A percentile compares a stretch with the other conserved stretches of the same genome.
phyloP scores from a whole-genome alignment of 37 sponge, comb jelly and placozoan species.

The Corticium candelabrum region DNA sequence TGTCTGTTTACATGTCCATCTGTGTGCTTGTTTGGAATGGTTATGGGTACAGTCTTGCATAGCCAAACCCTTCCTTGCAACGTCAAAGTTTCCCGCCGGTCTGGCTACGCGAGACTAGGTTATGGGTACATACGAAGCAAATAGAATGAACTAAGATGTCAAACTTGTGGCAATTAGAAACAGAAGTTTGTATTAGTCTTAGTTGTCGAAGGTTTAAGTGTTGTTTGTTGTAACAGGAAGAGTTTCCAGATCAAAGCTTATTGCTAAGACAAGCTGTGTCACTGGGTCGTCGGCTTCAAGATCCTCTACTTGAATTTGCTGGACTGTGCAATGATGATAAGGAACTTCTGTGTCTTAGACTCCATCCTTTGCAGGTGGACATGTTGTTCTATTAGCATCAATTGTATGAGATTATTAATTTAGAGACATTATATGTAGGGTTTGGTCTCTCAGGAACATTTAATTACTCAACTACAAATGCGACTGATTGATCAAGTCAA shows the following conservation, averaged over 20 bases:
- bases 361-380: conserved; percentile 59
- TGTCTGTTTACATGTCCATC: too few relatives aligned
- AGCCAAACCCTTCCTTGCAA: too few relatives aligned
- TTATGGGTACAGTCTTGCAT: too few relatives aligned
- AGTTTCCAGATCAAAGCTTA: conserved; percentile 71
- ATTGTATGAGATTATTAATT: background rate
- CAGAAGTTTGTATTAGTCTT: background rate
- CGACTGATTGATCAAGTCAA: conserved; percentile 67
- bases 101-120: too few relatives aligned
- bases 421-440: conserved; percentile 23
- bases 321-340: conserved; percentile 48
- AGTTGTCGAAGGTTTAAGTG: background rate
- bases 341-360: conserved; percentile 44
- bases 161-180: background rate
- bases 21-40: background rate
- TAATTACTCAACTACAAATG: conserved; percentile 42
- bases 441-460: conserved; percentile 32
- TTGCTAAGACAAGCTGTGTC: conserved; percentile 67
- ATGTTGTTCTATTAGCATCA: background rate
- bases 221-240: conserved; percentile 21
- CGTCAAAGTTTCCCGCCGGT: too few relatives aligned
- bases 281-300: conserved; percentile 66
- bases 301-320: conserved; percentile 77
- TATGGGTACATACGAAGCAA: too few relatives aligned
- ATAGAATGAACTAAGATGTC: too few relatives aligned